Conservation (phyloP, 2,113 vertebrate genomes). For the Craseonycteris thonglongyai region DNA sequence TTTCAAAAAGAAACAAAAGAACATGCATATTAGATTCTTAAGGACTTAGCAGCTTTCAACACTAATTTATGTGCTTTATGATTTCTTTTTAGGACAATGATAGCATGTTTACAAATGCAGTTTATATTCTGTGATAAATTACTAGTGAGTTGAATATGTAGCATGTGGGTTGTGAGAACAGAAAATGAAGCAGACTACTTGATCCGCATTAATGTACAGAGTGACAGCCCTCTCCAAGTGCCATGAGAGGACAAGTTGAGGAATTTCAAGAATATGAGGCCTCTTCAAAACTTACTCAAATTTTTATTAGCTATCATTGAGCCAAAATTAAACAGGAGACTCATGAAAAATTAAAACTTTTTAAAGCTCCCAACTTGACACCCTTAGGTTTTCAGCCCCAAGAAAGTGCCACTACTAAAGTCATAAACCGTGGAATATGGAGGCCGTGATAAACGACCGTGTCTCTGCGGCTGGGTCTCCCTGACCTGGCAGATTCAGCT, state of each 20-base stretch:
- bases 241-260: not conserved
- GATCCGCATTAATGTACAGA: not conserved
- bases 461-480: conserved; percentile 48
- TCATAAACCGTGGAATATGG: conserved; percentile 53
- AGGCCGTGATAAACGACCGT: conserved; percentile 59
- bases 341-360: conserved; percentile 41
- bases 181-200: not conserved
- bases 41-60: not conserved
- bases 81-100: not conserved
- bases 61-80: not conserved
- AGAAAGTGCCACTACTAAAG: conserved; percentile 9
- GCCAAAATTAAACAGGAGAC: conserved; percentile 1
- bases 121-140: conserved; percentile 11
- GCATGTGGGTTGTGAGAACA: not conserved
- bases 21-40: not conserved
- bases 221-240: not conserved
- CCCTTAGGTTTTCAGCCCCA: conserved; percentile 18
- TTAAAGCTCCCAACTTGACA: conserved; percentile 46
- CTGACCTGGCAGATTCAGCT: conserved; percentile 67
- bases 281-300: not conserved
- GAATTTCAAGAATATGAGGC: conserved; percentile 5
- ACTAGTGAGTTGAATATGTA: not conserved
- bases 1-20: not conserved
- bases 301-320: conserved; percentile 3
- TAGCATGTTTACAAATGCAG: not conserved